phyloP scores from a whole-genome alignment of 2,888 invertebrate species.

The Tipula helvola region DNA sequence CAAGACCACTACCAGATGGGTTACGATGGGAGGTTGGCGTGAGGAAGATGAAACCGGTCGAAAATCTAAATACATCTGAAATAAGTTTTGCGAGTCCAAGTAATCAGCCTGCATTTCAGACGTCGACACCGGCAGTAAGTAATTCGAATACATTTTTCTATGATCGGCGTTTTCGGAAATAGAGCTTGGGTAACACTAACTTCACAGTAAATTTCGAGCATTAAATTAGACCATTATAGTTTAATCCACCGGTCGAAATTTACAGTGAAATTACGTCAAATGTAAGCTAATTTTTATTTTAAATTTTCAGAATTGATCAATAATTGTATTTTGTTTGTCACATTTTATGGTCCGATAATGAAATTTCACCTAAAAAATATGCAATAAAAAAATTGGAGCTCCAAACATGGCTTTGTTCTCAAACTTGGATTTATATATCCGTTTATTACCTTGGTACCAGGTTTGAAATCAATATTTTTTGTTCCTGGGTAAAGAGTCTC shows the following conservation, averaged over 20 bases:
- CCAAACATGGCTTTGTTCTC: too few species aligned
- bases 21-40: conserved; percentile 24
- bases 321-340: conserved; percentile 47
- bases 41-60: background rate
- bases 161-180: too few species aligned
- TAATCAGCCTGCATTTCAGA: background rate
- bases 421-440: too few species aligned
- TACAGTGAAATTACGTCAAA: too few species aligned
- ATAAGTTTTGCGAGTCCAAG: background rate
- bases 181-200: too few species aligned
- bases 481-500: conserved; percentile 54
- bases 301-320: too few species aligned
- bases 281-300: too few species aligned
- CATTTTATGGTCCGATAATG: conserved; percentile 76
- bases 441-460: conserved; percentile 69
- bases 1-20: conserved; percentile 37
- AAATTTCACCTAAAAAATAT: conserved; percentile 58
- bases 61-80: background rate
- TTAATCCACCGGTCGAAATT: too few species aligned
- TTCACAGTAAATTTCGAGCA: too few species aligned
- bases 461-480: conserved; percentile 47
- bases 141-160: background rate
- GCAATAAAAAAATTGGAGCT: conserved; percentile 13
- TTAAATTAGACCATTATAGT: too few species aligned
- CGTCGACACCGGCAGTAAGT: background rate